phyloP scores from a whole-genome alignment of 2,797 vertebrate genomes.

The Darevskia mixta region DNA sequence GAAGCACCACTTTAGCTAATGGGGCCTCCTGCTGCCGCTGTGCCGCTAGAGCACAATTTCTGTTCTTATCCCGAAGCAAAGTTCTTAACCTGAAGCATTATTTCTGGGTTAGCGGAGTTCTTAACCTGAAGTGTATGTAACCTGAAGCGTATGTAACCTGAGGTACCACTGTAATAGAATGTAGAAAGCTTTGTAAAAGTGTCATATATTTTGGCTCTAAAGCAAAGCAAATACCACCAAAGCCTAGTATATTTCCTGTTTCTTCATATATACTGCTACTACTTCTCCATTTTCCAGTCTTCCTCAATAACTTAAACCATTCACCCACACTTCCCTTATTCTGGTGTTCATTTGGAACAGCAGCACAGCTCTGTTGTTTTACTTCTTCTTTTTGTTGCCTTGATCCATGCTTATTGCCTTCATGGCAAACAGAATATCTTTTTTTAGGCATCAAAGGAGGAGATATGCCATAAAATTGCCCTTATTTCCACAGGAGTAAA shows the following conservation, averaged over 20 bases:
- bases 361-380: conserved; percentile 10
- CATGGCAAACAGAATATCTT: background rate
- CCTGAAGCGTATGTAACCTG: too few species aligned
- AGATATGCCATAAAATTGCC: background rate
- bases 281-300: conserved; percentile 38
- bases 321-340: conserved; percentile 42
- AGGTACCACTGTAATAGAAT: background rate
- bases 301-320: conserved; percentile 44
- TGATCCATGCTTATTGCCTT: conserved; percentile 42
- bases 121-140: too few species aligned
- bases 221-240: conserved; percentile 16
- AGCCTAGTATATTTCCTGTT: conserved; percentile 43
- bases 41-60: too few species aligned
- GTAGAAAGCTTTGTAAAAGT: conserved; percentile 34
- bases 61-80: too few species aligned
- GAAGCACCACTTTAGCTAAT: too few species aligned
- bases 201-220: background rate
- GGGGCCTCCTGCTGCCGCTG: too few species aligned
- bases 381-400: conserved; percentile 34
- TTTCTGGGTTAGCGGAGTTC: too few species aligned
- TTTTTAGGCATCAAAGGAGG: conserved; percentile 10
- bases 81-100: too few species aligned
- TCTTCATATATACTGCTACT: conserved; percentile 38
- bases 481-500: conserved; percentile 1
- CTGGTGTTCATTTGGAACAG: conserved; percentile 29